A percentile compares a stretch with the other conserved stretches of the same genome.
These are phyloP conservation scores for Argyra leucocephala DNA, from an alignment of 2,888 invertebrate species.

Conservation along the genomic window DNA sequence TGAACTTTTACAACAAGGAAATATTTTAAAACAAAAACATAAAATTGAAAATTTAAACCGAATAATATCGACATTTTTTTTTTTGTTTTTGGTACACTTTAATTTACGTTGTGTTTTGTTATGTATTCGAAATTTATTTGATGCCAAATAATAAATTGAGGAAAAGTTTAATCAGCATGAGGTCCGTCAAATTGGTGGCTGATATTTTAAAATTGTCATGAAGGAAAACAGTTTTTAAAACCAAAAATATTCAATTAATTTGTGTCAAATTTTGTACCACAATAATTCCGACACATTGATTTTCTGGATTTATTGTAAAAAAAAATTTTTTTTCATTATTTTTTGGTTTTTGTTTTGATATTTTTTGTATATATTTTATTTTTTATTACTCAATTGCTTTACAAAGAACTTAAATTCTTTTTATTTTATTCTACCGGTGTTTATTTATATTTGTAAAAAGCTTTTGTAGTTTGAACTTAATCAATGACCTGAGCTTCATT, in stretches of 20 bases:
- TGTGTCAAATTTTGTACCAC: not conserved
- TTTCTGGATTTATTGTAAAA: not conserved
- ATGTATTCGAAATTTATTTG: not conserved
- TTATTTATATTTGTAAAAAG: no score
- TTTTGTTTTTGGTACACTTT: not conserved
- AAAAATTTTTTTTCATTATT: no score
- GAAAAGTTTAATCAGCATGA: no score
- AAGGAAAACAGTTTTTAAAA: not conserved
- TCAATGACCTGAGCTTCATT: no score
- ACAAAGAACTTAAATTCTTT: no score
- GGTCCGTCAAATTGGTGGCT: not conserved
- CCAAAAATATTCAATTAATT: slow-evolving; percentile 6
- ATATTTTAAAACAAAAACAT: no score
- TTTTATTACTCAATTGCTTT: no score
- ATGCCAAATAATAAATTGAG: not conserved
- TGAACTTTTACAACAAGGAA: not conserved
- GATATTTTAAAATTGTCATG: not conserved
- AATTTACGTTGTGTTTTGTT: no score
- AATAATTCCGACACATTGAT: not conserved
- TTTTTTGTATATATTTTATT: no score
- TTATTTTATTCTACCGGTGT: no score
- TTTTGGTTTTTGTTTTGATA: no score
- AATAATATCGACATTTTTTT: not conserved
- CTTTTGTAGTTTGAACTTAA: no score
- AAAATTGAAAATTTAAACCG: not conserved